phyloP scores from a whole-genome alignment of 2,113 vertebrate species.

The Mus pahari region DNA sequence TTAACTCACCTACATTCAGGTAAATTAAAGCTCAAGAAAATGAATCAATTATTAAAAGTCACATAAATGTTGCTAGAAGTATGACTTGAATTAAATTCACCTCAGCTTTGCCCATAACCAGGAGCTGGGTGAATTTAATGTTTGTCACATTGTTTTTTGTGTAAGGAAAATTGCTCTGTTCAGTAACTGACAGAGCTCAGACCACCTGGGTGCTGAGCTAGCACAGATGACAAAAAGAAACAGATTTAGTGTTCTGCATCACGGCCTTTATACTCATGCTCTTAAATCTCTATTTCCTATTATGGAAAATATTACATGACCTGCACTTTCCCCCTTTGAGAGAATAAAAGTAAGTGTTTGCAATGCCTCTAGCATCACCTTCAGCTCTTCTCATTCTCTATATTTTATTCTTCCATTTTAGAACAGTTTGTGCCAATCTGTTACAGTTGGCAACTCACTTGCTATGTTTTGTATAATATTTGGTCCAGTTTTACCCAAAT shows the following conservation, averaged over 20 bases:
- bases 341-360: slow-evolving; percentile 57
- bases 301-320: slow-evolving; percentile 60
- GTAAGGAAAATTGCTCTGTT: slow-evolving; percentile 36
- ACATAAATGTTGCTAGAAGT: not conserved
- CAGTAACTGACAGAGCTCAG: not conserved
- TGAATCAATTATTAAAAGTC: slow-evolving; percentile 18
- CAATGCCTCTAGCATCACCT: slow-evolving; percentile 61
- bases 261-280: not conserved
- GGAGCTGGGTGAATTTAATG: not conserved
- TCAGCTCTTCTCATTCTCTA: slow-evolving; percentile 54
- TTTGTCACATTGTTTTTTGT: not conserved
- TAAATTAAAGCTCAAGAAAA: slow-evolving; percentile 38
- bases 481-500: slow-evolving; percentile 59
- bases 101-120: not conserved
- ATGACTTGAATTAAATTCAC: slow-evolving; percentile 9
- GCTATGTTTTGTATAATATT: slow-evolving; percentile 68
- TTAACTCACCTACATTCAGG: not conserved
- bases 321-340: slow-evolving; percentile 38
- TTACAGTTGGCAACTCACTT: slow-evolving; percentile 74
- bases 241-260: slow-evolving; percentile 61
- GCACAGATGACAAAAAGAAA: slow-evolving; percentile 45
- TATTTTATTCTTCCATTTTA: slow-evolving; percentile 65
- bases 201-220: not conserved
- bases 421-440: slow-evolving; percentile 46
- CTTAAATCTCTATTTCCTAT: slow-evolving; percentile 60